Evolutionary conservation across 2,113 vertebrate genomes (phyloP).

Genomic region (Muntiacus reevesi): DNA sequence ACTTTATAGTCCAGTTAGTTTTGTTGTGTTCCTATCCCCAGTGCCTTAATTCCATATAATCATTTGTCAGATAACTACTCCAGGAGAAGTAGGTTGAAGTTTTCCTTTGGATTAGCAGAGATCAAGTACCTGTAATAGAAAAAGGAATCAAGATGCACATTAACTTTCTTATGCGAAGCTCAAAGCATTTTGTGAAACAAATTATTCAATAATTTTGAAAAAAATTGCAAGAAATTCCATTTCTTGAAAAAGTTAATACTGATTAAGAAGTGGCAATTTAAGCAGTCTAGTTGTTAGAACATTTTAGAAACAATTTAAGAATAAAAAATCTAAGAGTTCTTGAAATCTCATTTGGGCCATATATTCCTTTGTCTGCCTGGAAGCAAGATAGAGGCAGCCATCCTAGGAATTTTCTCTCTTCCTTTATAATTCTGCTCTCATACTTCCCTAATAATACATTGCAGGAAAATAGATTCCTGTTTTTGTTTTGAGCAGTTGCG

Average conservation of each 20-base stretch:
- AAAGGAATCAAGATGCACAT: background rate
- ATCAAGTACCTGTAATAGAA: background rate
- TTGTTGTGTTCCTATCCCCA: background rate
- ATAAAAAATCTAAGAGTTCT: background rate
- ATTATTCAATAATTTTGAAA: slow-evolving; percentile 4
- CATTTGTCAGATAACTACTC: background rate
- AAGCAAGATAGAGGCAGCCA: background rate
- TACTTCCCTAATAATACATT: background rate
- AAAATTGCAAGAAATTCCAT: background rate
- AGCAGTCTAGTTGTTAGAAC: background rate
- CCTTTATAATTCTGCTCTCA: slow-evolving; percentile 4
- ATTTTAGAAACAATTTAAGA: background rate
- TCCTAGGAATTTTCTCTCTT: background rate
- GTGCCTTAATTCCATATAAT: background rate
- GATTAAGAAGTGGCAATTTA: background rate
- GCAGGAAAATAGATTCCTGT: background rate
- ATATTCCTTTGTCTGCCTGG: background rate
- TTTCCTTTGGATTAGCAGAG: background rate
- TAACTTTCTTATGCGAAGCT: background rate
- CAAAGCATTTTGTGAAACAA: background rate
- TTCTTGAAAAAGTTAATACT: background rate
- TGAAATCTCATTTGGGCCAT: background rate
- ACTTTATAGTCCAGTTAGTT: background rate
- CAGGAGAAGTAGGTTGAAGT: background rate
- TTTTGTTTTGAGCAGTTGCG: background rate